Percentiles rank a stretch among this genome's conserved stretches.
phyloP scores from a whole-genome alignment of 2,888 invertebrate species.

The Acronicta aceris region DNA sequence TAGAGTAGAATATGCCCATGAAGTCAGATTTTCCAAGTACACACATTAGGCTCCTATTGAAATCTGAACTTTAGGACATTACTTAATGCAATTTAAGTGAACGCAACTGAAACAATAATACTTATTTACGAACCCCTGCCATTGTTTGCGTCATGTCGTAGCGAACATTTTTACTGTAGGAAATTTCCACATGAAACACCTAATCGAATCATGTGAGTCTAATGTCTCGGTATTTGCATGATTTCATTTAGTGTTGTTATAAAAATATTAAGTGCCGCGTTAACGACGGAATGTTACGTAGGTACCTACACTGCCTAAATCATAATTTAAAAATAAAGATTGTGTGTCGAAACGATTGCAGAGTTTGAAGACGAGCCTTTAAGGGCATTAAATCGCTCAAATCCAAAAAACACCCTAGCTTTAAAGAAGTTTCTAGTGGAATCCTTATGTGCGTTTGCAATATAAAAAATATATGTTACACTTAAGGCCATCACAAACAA shows the following conservation, averaged over 20 bases:
- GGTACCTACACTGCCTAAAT: slow-evolving; percentile 2
- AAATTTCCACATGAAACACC: slow-evolving; percentile 52
- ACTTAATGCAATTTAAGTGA: slow-evolving; percentile 35
- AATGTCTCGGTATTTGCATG: slow-evolving; percentile 8
- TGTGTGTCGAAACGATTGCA: neutral
- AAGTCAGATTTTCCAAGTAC: neutral
- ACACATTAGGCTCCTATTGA: neutral
- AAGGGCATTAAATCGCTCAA: no score
- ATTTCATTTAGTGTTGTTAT: slow-evolving; percentile 17
- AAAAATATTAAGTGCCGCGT: slow-evolving; percentile 21
- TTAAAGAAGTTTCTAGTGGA: no score
- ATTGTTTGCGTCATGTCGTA: slow-evolving; percentile 48
- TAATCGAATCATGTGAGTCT: slow-evolving; percentile 28
- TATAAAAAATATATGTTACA: no score
- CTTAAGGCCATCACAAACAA: no score
- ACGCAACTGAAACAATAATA: slow-evolving; percentile 38
- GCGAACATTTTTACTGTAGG: slow-evolving; percentile 46
- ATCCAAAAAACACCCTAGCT: no score
- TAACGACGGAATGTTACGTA: slow-evolving; percentile 24
- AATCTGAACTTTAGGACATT: slow-evolving; percentile 1
- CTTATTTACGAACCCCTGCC: slow-evolving; percentile 42
- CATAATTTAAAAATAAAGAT: neutral
- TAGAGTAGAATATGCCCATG: neutral
- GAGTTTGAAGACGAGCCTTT: no score
- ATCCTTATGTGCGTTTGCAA: no score